phyloP scores from a whole-genome alignment of 1,140 invertebrate genomes.

The Hydropsyche tenuis region DNA sequence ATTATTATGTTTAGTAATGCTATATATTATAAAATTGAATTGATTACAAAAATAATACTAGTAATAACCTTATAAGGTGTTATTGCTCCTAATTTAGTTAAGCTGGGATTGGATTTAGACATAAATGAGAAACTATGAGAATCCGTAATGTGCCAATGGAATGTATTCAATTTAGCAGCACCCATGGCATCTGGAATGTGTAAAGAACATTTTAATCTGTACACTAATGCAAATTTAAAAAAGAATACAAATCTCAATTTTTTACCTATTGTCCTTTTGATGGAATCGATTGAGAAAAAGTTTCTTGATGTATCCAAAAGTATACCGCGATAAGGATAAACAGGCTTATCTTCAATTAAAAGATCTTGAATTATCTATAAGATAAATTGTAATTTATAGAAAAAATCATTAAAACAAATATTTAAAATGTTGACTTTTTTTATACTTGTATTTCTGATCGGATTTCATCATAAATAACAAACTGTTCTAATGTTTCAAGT shows the following conservation, averaged over 20 bases:
- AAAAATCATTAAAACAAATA: slow-evolving; percentile 7
- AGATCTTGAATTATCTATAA: slow-evolving; percentile 66
- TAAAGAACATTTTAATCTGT: not conserved
- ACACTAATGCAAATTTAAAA: not conserved
- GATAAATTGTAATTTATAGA: slow-evolving; percentile 22
- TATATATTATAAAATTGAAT: slow-evolving; percentile 24
- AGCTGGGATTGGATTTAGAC: slow-evolving; percentile 70
- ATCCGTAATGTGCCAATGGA: slow-evolving; percentile 93
- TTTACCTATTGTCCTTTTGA: slow-evolving; percentile 73
- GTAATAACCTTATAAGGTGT: slow-evolving; percentile 65
- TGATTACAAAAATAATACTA: not conserved
- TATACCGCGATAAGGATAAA: slow-evolving; percentile 78
- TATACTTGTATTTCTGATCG: slow-evolving; percentile 62
- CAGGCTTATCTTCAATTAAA: slow-evolving; percentile 71
- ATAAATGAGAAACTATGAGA: slow-evolving; percentile 85
- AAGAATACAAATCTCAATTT: slow-evolving; percentile 2
- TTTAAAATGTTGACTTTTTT: slow-evolving; percentile 19
- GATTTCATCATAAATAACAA: slow-evolving; percentile 76
- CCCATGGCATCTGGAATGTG: slow-evolving; percentile 74
- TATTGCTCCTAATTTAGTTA: slow-evolving; percentile 78
- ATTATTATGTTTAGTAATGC: not conserved
- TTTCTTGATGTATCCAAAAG: slow-evolving; percentile 81
- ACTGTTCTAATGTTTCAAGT: slow-evolving; percentile 78
- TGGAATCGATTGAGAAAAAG: slow-evolving; percentile 70
- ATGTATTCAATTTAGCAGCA: slow-evolving; percentile 80